phyloP scores from a whole-genome alignment of 2,113 vertebrate species.

The Syrrhaptes paradoxus region DNA sequence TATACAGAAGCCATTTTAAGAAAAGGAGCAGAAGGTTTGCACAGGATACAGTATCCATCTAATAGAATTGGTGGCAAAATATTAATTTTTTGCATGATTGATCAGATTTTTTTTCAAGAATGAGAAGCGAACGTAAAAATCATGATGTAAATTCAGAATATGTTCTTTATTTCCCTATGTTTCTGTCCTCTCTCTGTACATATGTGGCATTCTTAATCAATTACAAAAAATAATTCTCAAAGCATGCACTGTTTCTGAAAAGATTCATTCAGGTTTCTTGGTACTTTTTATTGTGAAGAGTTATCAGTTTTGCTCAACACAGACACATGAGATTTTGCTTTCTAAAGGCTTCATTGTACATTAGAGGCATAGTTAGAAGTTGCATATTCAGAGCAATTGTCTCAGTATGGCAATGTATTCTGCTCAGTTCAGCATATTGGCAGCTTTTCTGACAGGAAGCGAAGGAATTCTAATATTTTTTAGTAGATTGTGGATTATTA shows the following conservation, averaged over 20 bases:
- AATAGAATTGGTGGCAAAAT: background rate
- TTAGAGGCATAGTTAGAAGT: background rate
- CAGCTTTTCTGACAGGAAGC: background rate
- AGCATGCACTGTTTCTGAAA: background rate
- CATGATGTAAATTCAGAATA: background rate
- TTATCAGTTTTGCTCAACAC: background rate
- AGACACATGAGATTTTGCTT: background rate
- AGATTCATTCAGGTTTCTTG: background rate
- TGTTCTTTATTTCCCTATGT: background rate
- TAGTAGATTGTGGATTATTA: background rate
- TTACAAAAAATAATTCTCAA: background rate
- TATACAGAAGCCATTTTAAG: background rate
- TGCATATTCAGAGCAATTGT: background rate
- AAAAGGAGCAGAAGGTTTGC: background rate
- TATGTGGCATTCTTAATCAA: background rate
- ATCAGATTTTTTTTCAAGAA: background rate
- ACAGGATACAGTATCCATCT: background rate
- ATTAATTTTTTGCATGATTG: background rate
- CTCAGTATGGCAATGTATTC: background rate
- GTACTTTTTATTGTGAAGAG: background rate
- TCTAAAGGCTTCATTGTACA: background rate
- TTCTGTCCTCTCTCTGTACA: background rate
- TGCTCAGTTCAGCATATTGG: background rate
- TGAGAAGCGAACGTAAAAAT: background rate
- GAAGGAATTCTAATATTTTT: background rate